These are phyloP conservation scores for Amniataba percoides DNA, from an alignment of 2,797 vertebrate genomes.

Conservation along the genomic window DNA sequence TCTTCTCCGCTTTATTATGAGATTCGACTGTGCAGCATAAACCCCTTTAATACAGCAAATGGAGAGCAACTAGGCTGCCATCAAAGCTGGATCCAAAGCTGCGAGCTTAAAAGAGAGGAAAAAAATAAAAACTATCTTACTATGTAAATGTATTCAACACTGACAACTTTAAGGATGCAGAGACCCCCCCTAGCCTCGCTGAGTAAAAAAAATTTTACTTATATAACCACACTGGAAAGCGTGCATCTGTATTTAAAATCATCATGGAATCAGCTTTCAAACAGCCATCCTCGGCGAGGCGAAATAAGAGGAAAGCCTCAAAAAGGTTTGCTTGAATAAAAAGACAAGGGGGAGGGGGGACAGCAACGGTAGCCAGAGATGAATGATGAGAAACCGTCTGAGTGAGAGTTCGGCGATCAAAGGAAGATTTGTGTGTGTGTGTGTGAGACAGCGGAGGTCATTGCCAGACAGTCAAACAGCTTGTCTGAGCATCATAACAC, in stretches of 20 bases:
- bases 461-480: slow-evolving; percentile 54
- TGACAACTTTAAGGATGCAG: slow-evolving; percentile 72
- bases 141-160: slow-evolving; percentile 81
- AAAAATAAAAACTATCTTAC: slow-evolving; percentile 70
- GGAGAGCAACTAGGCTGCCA: slow-evolving; percentile 78
- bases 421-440: slow-evolving; percentile 47
- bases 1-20: slow-evolving; percentile 68
- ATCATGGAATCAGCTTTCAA: slow-evolving; percentile 46
- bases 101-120: slow-evolving; percentile 75
- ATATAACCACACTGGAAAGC: slow-evolving; percentile 48
- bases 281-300: slow-evolving; percentile 28
- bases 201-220: slow-evolving; percentile 32
- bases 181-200: slow-evolving; percentile 45
- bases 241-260: slow-evolving; percentile 48
- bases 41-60: slow-evolving; percentile 80
- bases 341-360: neutral
- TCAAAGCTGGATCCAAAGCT: slow-evolving; percentile 80
- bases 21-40: slow-evolving; percentile 66
- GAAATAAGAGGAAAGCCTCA: slow-evolving; percentile 35
- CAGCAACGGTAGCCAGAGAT: slow-evolving; percentile 27
- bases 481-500: slow-evolving; percentile 50
- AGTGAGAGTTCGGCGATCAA: slow-evolving; percentile 52
- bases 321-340: slow-evolving; percentile 49
- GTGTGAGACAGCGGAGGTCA: slow-evolving; percentile 38
- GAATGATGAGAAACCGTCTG: slow-evolving; percentile 49